Conservation (phyloP, 2,797 vertebrate genomes). For the Sandelia bainsii region DNA sequence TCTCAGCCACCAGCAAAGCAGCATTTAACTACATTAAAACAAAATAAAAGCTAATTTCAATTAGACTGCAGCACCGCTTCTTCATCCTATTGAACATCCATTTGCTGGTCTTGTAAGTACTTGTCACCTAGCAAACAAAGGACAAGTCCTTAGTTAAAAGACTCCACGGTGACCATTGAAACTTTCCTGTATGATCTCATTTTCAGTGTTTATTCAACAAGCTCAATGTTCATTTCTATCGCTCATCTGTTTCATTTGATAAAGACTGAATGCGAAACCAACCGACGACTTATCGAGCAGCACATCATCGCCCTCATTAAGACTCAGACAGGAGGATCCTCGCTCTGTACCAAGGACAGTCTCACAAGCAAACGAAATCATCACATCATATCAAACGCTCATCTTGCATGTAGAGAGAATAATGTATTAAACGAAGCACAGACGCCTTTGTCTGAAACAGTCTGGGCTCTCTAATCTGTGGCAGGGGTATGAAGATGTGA, state of each 20-base stretch:
- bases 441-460: background rate
- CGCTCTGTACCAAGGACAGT: background rate
- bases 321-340: background rate
- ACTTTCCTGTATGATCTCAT: conserved; percentile 19
- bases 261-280: conserved; percentile 4
- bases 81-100: conserved; percentile 36
- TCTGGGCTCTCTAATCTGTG: background rate
- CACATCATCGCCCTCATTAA: conserved; percentile 7
- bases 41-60: conserved; percentile 50
- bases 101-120: conserved; percentile 25
- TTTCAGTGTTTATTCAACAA: conserved; percentile 36
- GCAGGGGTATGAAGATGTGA: background rate
- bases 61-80: conserved; percentile 8
- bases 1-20: conserved; percentile 35
- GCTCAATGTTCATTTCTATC: conserved; percentile 10
- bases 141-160: conserved; percentile 31
- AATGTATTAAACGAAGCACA: conserved; percentile 15
- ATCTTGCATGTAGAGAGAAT: background rate
- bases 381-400: background rate
- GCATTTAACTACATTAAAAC: conserved; percentile 50
- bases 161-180: background rate
- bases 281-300: background rate
- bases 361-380: background rate
- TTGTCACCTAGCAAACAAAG: conserved; percentile 39
- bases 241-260: conserved; percentile 16